A percentile compares a stretch with the other conserved stretches of the same genome.
Conservation (phyloP, 1,140 invertebrate species). For the Drosophila miranda region DNA sequence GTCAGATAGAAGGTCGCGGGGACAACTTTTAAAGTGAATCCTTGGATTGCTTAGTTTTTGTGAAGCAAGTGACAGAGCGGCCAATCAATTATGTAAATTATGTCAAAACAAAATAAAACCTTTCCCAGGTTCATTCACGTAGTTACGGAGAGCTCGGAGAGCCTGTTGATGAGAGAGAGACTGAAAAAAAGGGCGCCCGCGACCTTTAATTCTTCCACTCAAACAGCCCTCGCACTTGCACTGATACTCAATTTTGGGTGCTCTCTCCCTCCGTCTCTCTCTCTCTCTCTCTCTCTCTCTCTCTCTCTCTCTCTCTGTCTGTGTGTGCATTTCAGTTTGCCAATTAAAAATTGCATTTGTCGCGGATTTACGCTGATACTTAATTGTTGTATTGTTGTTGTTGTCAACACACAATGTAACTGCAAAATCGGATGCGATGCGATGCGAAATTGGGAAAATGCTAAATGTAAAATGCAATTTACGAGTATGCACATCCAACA, state of each 20-base stretch:
- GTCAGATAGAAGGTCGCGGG: too few relatives aligned
- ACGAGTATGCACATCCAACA: slow-evolving; percentile 23
- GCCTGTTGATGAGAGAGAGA: too few relatives aligned
- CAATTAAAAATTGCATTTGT: slow-evolving; percentile 71
- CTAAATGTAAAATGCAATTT: slow-evolving; percentile 37
- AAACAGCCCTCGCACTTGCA: too few relatives aligned
- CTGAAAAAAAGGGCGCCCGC: too few relatives aligned
- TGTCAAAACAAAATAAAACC: too few relatives aligned
- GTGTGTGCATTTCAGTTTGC: slow-evolving; percentile 39
- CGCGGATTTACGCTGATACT: slow-evolving; percentile 59
- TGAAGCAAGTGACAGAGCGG: too few relatives aligned
- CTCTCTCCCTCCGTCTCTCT: background rate
- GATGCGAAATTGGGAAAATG: slow-evolving; percentile 3
- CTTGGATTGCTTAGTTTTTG: too few relatives aligned
- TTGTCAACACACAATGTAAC: slow-evolving; percentile 55
- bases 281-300: background rate
- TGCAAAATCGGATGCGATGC: slow-evolving; percentile 23
- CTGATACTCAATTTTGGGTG: background rate
- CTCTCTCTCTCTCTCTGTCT: background rate
- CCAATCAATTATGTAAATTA: too few relatives aligned
- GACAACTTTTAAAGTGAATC: too few relatives aligned
- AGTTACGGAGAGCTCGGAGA: too few relatives aligned
- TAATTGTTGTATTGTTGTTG: slow-evolving; percentile 27
- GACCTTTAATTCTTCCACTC: too few relatives aligned
- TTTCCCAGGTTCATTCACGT: too few relatives aligned